Conservation (phyloP, 2,113 vertebrate species). For the Orientallactaga bullata region DNA sequence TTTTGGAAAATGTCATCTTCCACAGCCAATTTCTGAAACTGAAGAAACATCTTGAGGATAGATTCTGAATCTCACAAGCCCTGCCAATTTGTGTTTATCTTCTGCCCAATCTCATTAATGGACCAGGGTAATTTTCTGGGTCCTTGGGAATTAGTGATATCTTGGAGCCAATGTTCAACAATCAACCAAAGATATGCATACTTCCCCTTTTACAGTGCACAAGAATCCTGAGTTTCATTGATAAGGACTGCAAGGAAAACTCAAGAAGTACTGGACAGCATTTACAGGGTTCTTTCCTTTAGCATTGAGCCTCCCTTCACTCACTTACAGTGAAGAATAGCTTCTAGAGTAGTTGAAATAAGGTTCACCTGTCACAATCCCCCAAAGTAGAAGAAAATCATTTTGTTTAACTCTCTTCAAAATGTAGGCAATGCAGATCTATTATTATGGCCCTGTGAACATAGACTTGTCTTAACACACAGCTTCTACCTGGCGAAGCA, state of each 20-base stretch:
- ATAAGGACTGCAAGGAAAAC: background rate
- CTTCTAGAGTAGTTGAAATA: background rate
- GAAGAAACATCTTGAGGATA: background rate
- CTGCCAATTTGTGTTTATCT: background rate
- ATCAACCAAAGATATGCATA: background rate
- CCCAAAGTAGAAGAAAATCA: slow-evolving; percentile 2
- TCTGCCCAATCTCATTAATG: background rate
- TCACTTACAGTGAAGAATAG: slow-evolving; percentile 36
- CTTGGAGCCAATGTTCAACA: background rate
- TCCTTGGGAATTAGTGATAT: slow-evolving; percentile 2
- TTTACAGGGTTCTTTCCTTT: slow-evolving; percentile 31
- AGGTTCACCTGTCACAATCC: slow-evolving; percentile 7
- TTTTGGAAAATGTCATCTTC: slow-evolving; percentile 40
- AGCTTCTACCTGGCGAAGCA: background rate
- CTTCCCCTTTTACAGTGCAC: background rate
- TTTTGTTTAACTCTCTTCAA: slow-evolving; percentile 17
- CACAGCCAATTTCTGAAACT: slow-evolving; percentile 37
- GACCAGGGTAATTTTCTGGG: background rate
- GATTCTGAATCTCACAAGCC: background rate
- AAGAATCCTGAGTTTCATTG: background rate
- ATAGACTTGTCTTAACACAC: background rate
- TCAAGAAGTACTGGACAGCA: background rate
- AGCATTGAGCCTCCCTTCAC: background rate
- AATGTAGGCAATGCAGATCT: background rate
- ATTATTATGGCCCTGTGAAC: background rate